Conservation (phyloP, 2,888 invertebrate species). For the Syrphus vitripennis region DNA sequence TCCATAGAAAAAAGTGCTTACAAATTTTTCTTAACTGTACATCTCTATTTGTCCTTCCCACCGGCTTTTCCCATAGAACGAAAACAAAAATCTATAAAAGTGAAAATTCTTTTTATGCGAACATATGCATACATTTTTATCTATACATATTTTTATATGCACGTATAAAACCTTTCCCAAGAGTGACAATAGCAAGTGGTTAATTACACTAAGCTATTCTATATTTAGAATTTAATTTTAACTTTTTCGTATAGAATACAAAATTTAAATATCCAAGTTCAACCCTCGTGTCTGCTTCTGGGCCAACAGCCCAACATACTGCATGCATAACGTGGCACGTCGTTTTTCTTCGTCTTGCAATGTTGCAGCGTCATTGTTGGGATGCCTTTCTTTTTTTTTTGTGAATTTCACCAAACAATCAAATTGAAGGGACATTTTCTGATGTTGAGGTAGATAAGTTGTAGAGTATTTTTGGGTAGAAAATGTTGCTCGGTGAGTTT, state of each 20-base stretch:
- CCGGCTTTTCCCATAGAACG: not conserved
- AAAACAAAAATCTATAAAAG: not conserved
- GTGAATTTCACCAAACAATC: conserved; percentile 10
- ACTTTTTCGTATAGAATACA: not conserved
- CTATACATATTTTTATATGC: not conserved
- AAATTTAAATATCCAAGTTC: conserved; percentile 47
- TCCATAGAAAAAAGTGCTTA: not conserved
- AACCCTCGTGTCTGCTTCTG: conserved; percentile 18
- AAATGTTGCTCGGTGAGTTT: too few relatives aligned
- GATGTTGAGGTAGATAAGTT: too few relatives aligned
- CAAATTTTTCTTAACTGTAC: too few relatives aligned
- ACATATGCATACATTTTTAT: not conserved
- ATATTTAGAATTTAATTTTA: conserved; percentile 46
- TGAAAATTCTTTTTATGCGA: not conserved
- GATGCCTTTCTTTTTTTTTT: not conserved
- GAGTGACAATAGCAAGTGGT: conserved; percentile 58
- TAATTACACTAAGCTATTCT: conserved; percentile 36
- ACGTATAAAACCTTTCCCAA: conserved; percentile 22
- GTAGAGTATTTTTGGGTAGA: too few relatives aligned
- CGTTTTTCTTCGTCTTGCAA: not conserved
- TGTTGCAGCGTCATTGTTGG: not conserved
- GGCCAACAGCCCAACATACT: conserved; percentile 19
- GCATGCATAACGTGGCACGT: conserved; percentile 11
- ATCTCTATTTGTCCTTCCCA: not conserved
- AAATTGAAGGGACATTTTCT: too few relatives aligned